These are phyloP conservation scores for Andrena praecox DNA, from an alignment of 2,888 invertebrate species.

Conservation along the genomic window DNA sequence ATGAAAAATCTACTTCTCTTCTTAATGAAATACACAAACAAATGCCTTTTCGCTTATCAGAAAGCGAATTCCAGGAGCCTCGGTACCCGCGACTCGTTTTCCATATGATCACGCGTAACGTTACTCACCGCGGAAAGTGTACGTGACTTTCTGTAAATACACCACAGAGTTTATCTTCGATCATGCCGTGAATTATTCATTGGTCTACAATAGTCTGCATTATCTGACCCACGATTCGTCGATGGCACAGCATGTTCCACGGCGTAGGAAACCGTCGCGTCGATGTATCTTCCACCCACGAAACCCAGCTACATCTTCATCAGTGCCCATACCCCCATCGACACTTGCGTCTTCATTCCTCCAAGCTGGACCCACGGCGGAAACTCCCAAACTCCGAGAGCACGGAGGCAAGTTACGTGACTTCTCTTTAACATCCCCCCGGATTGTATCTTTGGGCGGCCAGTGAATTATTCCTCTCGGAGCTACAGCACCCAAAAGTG, in stretches of 20 bases:
- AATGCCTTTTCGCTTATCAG: background rate
- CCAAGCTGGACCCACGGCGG: too few relatives aligned
- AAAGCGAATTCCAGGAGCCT: background rate
- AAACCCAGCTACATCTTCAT: too few relatives aligned
- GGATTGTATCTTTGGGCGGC: constrained; percentile 43
- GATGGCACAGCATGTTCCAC: too few relatives aligned
- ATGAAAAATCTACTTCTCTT: too few relatives aligned
- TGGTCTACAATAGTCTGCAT: too few relatives aligned
- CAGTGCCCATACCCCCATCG: too few relatives aligned
- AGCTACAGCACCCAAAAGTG: constrained; percentile 4
- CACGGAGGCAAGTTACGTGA: background rate
- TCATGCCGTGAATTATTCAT: constrained; percentile 29
- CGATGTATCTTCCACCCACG: too few relatives aligned
- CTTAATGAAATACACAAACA: too few relatives aligned
- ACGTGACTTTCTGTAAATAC: background rate
- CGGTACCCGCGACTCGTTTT: background rate
- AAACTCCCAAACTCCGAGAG: too few relatives aligned
- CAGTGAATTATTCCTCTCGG: constrained; percentile 31
- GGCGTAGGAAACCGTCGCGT: too few relatives aligned
- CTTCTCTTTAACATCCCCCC: constrained; percentile 3
- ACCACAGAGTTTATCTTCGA: constrained; percentile 41
- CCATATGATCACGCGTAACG: background rate
- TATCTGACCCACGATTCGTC: too few relatives aligned
- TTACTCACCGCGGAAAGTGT: background rate
- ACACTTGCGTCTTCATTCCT: too few relatives aligned